Conservation (phyloP, 2,888 invertebrate genomes). For the Pardosa pseudoannulata region DNA sequence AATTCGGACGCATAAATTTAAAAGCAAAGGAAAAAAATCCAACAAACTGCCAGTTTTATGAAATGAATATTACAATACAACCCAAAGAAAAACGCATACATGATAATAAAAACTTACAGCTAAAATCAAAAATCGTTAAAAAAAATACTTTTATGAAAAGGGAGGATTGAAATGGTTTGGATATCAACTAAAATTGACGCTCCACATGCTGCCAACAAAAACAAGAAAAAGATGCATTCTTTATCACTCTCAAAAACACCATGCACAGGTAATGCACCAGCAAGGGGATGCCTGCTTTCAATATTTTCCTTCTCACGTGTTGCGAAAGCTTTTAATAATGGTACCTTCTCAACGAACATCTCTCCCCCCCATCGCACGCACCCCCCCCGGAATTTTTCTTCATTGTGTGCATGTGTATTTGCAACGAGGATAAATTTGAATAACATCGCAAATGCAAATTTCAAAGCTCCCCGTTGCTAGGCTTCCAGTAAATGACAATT, state of each 20-base stretch:
- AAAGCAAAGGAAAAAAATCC: too few relatives aligned
- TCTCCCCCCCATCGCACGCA: constrained; percentile 10
- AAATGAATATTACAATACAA: neutral
- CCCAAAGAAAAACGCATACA: neutral
- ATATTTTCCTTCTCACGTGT: constrained; percentile 52
- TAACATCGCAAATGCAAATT: constrained; percentile 72
- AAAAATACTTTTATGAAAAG: neutral
- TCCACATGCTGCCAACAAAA: constrained; percentile 10
- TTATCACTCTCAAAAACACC: constrained; percentile 27
- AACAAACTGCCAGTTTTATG: too few relatives aligned
- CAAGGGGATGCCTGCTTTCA: neutral
- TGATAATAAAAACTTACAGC: neutral
- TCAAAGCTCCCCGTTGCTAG: constrained; percentile 66
- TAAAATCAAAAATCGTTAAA: neutral
- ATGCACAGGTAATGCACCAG: constrained; percentile 56
- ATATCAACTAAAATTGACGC: constrained; percentile 15
- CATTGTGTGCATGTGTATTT: constrained; percentile 21
- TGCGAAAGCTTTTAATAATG: constrained; percentile 70
- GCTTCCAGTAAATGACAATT: constrained; percentile 69
- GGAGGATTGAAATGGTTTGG: neutral
- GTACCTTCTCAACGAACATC: constrained; percentile 47
- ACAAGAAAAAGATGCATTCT: neutral
- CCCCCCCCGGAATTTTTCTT: constrained; percentile 15
- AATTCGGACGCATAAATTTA: too few relatives aligned
- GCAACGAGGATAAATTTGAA: constrained; percentile 65